phyloP scores from a whole-genome alignment of 64 coral and sea anemone genomes.

The Montipora foliosa region DNA sequence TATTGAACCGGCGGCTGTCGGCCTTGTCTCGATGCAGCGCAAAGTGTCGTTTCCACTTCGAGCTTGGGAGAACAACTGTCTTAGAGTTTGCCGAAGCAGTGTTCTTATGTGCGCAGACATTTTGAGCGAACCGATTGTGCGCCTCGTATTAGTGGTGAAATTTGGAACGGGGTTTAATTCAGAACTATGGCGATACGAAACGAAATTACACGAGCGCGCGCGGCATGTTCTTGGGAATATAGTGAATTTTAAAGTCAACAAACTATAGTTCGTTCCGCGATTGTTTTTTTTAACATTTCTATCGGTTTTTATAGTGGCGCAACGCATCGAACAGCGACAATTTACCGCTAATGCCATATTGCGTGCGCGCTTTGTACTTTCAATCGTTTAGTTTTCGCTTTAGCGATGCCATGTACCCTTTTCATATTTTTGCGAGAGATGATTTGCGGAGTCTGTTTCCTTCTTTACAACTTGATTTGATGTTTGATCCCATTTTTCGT shows the following conservation, averaged over 20 bases:
- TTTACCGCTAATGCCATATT: neutral
- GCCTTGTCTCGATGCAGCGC: neutral
- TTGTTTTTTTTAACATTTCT: neutral
- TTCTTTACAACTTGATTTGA: neutral
- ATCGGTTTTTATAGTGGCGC: neutral
- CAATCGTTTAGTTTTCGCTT: neutral
- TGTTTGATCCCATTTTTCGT: neutral
- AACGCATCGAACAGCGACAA: constrained; percentile 1
- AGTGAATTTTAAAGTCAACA: neutral
- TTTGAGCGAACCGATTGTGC: neutral
- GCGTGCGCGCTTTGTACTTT: constrained; percentile 20
- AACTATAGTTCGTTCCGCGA: neutral
- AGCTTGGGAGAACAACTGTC: neutral
- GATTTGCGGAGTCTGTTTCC: neutral
- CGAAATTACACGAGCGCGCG: neutral
- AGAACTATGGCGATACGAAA: neutral
- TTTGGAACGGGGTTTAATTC: neutral
- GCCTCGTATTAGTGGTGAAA: neutral
- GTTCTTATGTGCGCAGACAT: constrained; percentile 13
- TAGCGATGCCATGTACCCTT: too few relatives aligned
- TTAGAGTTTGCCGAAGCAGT: neutral
- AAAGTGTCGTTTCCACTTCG: neutral
- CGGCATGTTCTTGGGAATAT: neutral
- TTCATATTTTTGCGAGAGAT: neutral
- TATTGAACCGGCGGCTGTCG: neutral